Conservation (phyloP, 2,888 invertebrate genomes). For the Cosmia trapezina region DNA sequence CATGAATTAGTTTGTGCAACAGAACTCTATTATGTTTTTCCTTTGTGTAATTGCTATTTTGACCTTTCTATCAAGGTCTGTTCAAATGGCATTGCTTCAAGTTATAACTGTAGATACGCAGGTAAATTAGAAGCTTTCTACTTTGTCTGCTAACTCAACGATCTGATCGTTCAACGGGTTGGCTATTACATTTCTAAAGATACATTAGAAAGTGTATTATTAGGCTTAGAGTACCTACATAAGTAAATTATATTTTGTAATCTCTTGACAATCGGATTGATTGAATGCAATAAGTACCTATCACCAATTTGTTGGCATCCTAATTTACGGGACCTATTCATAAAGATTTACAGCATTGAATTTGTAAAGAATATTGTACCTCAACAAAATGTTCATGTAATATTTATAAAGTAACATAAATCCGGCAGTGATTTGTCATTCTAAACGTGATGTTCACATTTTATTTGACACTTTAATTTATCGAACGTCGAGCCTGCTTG, state of each 20-base stretch:
- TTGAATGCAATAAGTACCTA: not conserved
- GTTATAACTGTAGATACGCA: not conserved
- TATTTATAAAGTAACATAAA: conserved; percentile 13
- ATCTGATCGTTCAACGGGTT: not conserved
- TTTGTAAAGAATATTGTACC: not conserved
- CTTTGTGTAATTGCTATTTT: conserved; percentile 45
- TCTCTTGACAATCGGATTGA: not conserved
- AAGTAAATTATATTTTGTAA: not conserved
- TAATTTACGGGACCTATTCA: not conserved
- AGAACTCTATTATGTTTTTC: conserved; percentile 52
- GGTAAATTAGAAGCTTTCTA: not conserved
- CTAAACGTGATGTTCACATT: conserved; percentile 40
- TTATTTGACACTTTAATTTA: conserved; percentile 46
- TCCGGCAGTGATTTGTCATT: conserved; percentile 35
- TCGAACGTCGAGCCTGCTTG: conserved; percentile 39
- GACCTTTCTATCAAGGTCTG: conserved; percentile 1
- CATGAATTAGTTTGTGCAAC: conserved; percentile 71
- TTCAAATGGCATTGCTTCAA: conserved; percentile 8
- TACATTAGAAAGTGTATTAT: not conserved
- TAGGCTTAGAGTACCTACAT: not conserved
- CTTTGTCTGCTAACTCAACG: not conserved
- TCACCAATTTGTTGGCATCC: not conserved
- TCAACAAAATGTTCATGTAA: not conserved
- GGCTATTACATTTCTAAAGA: not conserved
- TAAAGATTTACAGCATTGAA: not conserved